Base-by-base conservation (phyloP, 2,797 vertebrate genomes). In the Pseudomugil gertrudae region DNA sequence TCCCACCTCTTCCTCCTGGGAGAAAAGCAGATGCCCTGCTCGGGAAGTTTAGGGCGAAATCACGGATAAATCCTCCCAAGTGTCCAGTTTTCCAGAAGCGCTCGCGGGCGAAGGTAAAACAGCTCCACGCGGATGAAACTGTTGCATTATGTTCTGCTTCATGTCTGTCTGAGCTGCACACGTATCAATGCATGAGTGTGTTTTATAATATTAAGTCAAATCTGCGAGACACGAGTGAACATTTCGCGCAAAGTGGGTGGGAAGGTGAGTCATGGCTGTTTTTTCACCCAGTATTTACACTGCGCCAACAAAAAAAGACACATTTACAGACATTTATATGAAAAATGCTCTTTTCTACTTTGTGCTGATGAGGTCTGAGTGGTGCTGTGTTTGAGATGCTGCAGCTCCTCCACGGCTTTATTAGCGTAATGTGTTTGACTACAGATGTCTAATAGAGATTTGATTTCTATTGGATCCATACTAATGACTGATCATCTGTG, bases 191-290 rank as follows among this genome's bases (percentile, higher is more conserved):
- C 38, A n/a, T n/a, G 2, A 62, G 58, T 68, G 29, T 61, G 33
- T 53, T 59, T 59, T 43, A 47, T 6, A 47, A 5, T 66, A 21
- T 66, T 1, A 79, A 80, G 60, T 68, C 0, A 69, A 53, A 80
- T 71, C 40, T 79, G 68, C 74, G 9, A 64, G 64, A 76, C 69
- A 74, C 48, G 63, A 79, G 68, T 60, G 80, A 66, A 69, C 55
- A 74, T 78, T 65, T 78, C 38, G 66, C 69, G 36, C 69, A 63
- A 74, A 83, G 79, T 82, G 84, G 83, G 84, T 72, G 85, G 73
- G 77, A 78, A 77, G 80, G 86, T 88, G 89, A 87, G 63, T 89
- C 85, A 89, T 81, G 29, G n/a, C n/a, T n/a, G n/a, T n/a, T n/a
- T n/a, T n/a, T n/a, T n/a, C n/a, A n/a, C n/a, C n/a, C n/a, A n/a